A percentile compares a stretch with the other conserved stretches of the same genome.
Evolutionary conservation across 2,888 invertebrate genomes (phyloP).

Genomic region (Orthosia incerta): DNA sequence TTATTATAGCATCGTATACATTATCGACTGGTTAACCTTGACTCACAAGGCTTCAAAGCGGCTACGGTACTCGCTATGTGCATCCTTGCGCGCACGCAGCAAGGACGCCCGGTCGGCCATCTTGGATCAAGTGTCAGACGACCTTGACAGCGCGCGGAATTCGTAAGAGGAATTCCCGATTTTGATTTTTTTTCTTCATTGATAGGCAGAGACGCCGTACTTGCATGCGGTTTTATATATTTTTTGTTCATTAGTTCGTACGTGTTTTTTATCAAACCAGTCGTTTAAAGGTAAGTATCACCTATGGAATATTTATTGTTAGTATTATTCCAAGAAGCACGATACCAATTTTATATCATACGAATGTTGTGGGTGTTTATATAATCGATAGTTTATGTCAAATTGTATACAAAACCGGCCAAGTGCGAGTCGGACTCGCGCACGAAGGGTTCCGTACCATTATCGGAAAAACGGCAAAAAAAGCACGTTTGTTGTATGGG

Average conservation of each 20-base stretch:
- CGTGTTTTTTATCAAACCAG: background rate
- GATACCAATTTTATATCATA: background rate
- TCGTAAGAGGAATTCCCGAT: constrained; percentile 59
- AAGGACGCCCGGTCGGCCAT: constrained; percentile 67
- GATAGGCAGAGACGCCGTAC: constrained; percentile 4
- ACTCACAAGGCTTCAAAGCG: constrained; percentile 54
- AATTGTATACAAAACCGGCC: too few relatives aligned
- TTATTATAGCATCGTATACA: constrained; percentile 5
- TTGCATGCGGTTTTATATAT: background rate
- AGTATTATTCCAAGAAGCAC: constrained; percentile 8
- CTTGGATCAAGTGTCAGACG: constrained; percentile 66
- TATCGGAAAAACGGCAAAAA: too few relatives aligned
- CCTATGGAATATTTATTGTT: constrained; percentile 2
- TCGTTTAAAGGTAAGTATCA: background rate
- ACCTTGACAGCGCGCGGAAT: constrained; percentile 68
- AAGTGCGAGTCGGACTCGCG: too few relatives aligned
- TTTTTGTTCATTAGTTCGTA: constrained; percentile 1
- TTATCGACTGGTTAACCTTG: constrained; percentile 57
- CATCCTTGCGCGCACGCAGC: constrained; percentile 59
- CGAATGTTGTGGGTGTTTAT: background rate
- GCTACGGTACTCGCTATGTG: constrained; percentile 35
- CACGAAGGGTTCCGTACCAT: too few relatives aligned
- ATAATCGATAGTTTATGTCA: too few relatives aligned
- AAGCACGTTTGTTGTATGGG: too few relatives aligned
- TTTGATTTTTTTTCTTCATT: constrained; percentile 32